Conservation (phyloP, 2,888 invertebrate genomes). For the Abrostola triplasia region DNA sequence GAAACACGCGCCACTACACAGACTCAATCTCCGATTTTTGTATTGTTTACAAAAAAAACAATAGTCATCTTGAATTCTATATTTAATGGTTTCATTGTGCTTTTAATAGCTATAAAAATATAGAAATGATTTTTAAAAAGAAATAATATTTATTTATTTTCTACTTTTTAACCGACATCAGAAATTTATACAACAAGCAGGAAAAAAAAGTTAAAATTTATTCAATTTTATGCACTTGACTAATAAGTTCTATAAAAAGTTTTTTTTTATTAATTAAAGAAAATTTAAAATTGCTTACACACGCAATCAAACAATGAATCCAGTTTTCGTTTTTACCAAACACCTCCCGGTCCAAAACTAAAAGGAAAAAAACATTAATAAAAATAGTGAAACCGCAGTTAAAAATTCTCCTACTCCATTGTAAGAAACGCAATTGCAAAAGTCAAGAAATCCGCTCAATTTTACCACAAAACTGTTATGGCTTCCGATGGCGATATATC, state of each 20-base stretch:
- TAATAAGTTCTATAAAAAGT: too few species aligned
- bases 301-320: too few species aligned
- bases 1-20: constrained; percentile 73
- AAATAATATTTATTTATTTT: too few species aligned
- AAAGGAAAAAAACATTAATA: background rate
- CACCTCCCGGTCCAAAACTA: background rate
- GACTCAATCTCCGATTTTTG: constrained; percentile 60
- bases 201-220: too few species aligned
- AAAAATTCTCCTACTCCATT: constrained; percentile 33
- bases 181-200: too few species aligned
- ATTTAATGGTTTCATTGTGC: background rate
- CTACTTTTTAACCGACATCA: too few species aligned
- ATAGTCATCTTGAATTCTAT: constrained; percentile 35
- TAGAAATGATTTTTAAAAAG: too few species aligned
- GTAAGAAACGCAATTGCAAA: constrained; percentile 56
- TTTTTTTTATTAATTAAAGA: too few species aligned
- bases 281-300: too few species aligned
- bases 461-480: constrained; percentile 88
- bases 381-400: background rate
- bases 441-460: constrained; percentile 80
- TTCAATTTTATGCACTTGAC: too few species aligned
- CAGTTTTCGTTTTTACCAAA: too few species aligned
- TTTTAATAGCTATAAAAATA: background rate
- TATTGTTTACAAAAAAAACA: constrained; percentile 59
- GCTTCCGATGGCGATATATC: constrained; percentile 85